These are phyloP conservation scores for Synanthedon vespiformis DNA, from an alignment of 2,888 invertebrate genomes.

Conservation along the genomic window DNA sequence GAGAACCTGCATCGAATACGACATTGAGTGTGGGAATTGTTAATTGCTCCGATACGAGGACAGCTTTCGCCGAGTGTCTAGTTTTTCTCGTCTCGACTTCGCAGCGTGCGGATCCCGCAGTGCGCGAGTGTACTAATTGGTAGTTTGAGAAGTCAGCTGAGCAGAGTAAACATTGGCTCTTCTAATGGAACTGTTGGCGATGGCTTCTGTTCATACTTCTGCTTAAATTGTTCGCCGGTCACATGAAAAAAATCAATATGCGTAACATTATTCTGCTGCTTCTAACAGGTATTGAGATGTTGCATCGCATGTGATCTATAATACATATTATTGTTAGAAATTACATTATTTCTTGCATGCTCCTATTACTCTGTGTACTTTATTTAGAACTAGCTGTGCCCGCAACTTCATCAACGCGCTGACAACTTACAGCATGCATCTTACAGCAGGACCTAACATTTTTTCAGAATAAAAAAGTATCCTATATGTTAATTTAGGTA, in stretches of 20 bases:
- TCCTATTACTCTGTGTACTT: neutral
- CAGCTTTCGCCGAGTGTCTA: constrained; percentile 56
- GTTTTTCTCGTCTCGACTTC: constrained; percentile 60
- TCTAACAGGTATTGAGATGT: constrained; percentile 45
- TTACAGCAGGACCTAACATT: too few species aligned
- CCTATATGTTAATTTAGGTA: too few species aligned
- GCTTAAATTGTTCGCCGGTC: constrained; percentile 27
- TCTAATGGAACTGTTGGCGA: constrained; percentile 40
- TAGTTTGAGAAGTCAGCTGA: constrained; percentile 58
- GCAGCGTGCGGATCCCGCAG: constrained; percentile 66
- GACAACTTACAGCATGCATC: too few species aligned
- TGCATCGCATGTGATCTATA: neutral
- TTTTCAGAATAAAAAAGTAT: too few species aligned
- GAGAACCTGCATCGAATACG: constrained; percentile 15
- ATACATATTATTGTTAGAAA: neutral
- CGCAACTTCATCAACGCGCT: too few species aligned
- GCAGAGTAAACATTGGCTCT: constrained; percentile 58
- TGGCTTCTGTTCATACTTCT: constrained; percentile 34
- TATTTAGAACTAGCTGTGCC: neutral
- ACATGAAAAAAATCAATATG: constrained; percentile 39
- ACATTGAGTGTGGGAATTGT: neutral
- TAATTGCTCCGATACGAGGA: constrained; percentile 13
- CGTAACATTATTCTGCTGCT: constrained; percentile 49
- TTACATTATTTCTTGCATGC: neutral
- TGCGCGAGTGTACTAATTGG: constrained; percentile 68